Conservation (phyloP, 1,140 invertebrate species). For the Drosophila willistoni region DNA sequence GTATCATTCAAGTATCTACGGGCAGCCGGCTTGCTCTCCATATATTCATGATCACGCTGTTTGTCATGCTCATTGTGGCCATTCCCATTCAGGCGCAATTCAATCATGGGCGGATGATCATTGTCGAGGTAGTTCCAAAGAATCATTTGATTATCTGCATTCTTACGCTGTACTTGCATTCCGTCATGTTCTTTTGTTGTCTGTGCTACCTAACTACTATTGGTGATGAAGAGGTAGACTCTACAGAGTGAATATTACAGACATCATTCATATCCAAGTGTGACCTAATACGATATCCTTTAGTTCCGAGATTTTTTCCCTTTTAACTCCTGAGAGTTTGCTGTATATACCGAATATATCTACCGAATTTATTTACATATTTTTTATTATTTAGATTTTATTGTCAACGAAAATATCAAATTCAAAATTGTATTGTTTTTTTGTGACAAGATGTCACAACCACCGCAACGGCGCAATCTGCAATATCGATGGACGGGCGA, state of each 20-base stretch:
- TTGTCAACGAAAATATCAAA: conserved; percentile 1
- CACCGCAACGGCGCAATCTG: background rate
- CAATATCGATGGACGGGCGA: background rate
- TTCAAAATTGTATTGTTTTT: background rate
- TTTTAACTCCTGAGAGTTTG: background rate
- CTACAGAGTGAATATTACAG: background rate
- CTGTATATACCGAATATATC: background rate
- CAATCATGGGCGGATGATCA: conserved; percentile 28
- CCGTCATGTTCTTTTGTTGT: conserved; percentile 41
- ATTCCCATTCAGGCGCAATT: conserved; percentile 51
- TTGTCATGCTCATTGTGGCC: conserved; percentile 40
- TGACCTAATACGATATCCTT: background rate
- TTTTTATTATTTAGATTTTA: background rate
- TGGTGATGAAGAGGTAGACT: background rate
- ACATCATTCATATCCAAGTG: background rate
- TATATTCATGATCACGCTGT: conserved; percentile 28
- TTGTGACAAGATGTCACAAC: background rate
- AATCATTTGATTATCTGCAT: conserved; percentile 33
- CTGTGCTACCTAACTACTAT: conserved; percentile 30
- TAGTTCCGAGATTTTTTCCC: background rate
- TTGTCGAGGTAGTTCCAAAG: conserved; percentile 20
- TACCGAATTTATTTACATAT: background rate
- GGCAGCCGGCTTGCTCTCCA: conserved; percentile 2
- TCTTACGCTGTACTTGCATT: conserved; percentile 33
- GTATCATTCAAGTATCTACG: conserved; percentile 13